These are phyloP conservation scores for Sogatella furcifera DNA, from an alignment of 1,140 invertebrate species.

Conservation along the genomic window DNA sequence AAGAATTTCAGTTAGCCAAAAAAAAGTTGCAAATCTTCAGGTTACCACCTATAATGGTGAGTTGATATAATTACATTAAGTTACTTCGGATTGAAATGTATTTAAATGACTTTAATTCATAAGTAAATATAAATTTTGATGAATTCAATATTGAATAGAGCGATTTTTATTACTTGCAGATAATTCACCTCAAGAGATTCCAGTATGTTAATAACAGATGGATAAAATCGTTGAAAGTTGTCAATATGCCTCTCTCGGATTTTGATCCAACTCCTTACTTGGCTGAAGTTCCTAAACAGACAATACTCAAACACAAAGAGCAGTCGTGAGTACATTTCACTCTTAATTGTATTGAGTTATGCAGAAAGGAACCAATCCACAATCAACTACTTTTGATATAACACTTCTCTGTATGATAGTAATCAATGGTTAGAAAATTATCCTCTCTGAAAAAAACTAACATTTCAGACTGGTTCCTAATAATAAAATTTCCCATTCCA, in stretches of 20 bases:
- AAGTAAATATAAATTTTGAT: too few relatives aligned
- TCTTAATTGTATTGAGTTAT: too few relatives aligned
- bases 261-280: conserved; percentile 75
- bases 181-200: conserved; percentile 81
- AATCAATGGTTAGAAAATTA: too few relatives aligned
- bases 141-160: too few relatives aligned
- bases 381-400: too few relatives aligned
- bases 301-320: conserved; percentile 52
- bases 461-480: too few relatives aligned
- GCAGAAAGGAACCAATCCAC: too few relatives aligned
- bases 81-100: not conserved
- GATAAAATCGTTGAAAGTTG: conserved; percentile 89
- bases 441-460: too few relatives aligned
- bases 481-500: too few relatives aligned
- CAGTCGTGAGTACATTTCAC: not conserved
- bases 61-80: conserved; percentile 20
- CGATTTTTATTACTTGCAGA: conserved; percentile 43
- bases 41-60: conserved; percentile 71
- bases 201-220: conserved; percentile 79
- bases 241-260: conserved; percentile 71
- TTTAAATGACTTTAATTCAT: not conserved
- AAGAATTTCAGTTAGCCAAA: conserved; percentile 66
- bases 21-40: conserved; percentile 87
- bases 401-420: too few relatives aligned
- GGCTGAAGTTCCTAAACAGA: conserved; percentile 62